Conservation (phyloP, 2,113 vertebrate species). For the Procavia capensis region DNA sequence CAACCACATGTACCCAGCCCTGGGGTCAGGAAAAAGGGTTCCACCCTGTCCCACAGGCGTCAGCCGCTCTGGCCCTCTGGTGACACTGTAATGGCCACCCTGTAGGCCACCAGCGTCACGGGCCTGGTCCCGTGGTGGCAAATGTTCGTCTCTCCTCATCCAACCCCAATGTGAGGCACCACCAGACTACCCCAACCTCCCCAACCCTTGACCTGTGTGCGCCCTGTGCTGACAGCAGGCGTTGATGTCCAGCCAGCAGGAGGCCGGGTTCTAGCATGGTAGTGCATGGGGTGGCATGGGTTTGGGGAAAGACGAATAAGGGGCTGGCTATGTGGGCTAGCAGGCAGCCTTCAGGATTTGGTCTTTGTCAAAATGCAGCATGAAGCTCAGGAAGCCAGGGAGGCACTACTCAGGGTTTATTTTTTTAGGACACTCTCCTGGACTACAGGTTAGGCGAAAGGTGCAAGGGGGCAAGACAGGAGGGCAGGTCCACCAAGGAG, state of each 20-base stretch:
- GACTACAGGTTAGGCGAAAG: neutral
- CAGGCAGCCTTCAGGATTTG: neutral
- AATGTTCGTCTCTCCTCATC: too few species aligned
- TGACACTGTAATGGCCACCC: neutral
- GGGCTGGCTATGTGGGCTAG: too few species aligned
- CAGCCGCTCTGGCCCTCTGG: too few species aligned
- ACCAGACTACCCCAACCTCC: neutral
- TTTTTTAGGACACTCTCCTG: neutral
- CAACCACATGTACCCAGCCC: neutral
- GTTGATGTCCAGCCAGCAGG: neutral
- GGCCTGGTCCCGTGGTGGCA: too few species aligned
- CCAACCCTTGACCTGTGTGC: too few species aligned
- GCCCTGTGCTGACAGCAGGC: neutral
- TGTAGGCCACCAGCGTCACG: too few species aligned
- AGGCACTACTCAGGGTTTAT: neutral
- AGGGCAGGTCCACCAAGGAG: neutral
- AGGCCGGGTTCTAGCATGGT: neutral
- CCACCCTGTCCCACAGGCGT: fast-evolving
- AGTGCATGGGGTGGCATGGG: neutral
- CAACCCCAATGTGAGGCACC: too few species aligned
- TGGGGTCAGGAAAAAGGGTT: too few species aligned
- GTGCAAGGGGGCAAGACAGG: neutral
- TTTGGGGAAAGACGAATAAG: neutral
- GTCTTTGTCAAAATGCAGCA: neutral
- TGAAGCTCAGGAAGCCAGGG: too few species aligned